phyloP scores from a whole-genome alignment of 2,888 invertebrate genomes.

The Machimus atricapillus region DNA sequence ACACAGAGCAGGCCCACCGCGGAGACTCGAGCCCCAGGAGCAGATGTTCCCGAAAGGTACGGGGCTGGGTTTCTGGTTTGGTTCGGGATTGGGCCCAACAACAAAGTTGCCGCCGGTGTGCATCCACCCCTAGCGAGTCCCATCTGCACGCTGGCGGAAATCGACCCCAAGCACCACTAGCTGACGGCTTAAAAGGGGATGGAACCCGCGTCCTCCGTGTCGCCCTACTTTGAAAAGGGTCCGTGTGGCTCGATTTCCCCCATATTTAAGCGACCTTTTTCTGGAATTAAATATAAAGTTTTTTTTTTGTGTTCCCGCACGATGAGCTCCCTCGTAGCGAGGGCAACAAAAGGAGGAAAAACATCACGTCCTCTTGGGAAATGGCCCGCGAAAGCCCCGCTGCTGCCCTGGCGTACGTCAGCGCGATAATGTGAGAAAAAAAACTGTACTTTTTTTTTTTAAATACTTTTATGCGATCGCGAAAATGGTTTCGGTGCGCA shows the following conservation, averaged over 20 bases:
- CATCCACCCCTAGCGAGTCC: constrained; percentile 1
- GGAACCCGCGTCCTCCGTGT: background rate
- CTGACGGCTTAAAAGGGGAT: background rate
- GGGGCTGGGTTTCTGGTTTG: background rate
- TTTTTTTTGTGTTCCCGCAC: background rate
- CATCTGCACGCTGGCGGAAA: background rate
- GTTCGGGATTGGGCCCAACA: background rate
- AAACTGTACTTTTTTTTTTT: background rate
- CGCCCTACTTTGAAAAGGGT: background rate
- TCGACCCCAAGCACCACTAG: background rate
- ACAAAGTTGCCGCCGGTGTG: background rate
- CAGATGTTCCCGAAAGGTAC: constrained; percentile 27
- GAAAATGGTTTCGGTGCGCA: background rate
- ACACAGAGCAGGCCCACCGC: background rate
- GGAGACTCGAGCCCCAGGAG: constrained; percentile 7
- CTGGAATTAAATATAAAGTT: background rate
- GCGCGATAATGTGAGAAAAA: background rate
- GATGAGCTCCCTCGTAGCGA: background rate
- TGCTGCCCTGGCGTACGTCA: background rate
- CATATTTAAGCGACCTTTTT: background rate
- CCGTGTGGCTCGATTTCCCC: background rate
- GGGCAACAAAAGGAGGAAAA: background rate
- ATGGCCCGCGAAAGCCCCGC: background rate
- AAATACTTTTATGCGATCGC: constrained; percentile 9
- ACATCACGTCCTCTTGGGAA: background rate